Base-by-base conservation (phyloP, 2,888 invertebrate genomes). In the Apodemia mormo region DNA sequence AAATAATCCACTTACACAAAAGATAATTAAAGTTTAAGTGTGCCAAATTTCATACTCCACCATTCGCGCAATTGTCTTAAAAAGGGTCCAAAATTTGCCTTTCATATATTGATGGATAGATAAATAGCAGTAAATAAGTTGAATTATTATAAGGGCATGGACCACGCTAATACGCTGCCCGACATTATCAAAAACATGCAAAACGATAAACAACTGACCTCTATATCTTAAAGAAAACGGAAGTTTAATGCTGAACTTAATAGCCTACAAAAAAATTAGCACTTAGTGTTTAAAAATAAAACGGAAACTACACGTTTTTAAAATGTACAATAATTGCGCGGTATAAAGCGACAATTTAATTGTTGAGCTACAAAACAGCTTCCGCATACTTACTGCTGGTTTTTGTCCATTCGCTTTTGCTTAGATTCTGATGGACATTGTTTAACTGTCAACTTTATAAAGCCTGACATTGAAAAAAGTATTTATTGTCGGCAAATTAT, bases 321-420 rank as follows among this genome's bases (percentile, higher is more conserved):
- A 12, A 12, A 33, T 61, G 14, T 49, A 30, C 61, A 33, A 61
- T 61, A 61, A 61, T 61, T 33, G 61, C 61, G 61, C 61, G 33
- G 33, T 4, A 29, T 33, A 58, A 56, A 56, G 56, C 56, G 56
- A 58, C 58, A 30, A 61, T 61, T 61, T 61, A 61, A 61, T 61
- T 61, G 61, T 61, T 61, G 61, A 61, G 10, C 61, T 33, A 61
- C 61, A 61, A 61, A 61, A 61, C 61, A 12, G 61, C 61, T 61
- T 61, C 61, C 61, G 61, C 61, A 61, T 61, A 61, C 61, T 61
- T 33, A 61, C 29, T 61, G 61, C 61, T 61, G 30, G 61, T 61
- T 61, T 61, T 61, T 61, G 61, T 61, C 61, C 33, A 30, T 61
- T 33, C 61, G 61, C 61, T 61, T 30, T 61, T 33, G 61, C 61